Evolutionary conservation across 2,888 invertebrate species (phyloP), one percentile per base, ranked within the genome.

Genomic region (Acrobasis repandana): DNA sequence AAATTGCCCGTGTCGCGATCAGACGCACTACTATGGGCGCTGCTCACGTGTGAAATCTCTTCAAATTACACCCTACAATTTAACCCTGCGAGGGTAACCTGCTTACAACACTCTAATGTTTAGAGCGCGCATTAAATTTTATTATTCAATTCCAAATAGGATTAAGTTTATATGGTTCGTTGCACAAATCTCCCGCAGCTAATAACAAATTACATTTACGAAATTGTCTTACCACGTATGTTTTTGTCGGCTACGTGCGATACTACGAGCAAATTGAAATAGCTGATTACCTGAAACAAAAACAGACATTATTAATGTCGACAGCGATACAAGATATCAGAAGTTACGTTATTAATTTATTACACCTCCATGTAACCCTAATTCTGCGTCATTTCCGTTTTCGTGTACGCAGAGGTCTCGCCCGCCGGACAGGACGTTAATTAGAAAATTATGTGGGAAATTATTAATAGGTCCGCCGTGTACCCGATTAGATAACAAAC

Each of bases 401-500:
- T 77, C 73, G 78, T 79, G 74, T 81, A 79, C 77, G 76, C 79
- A 79, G 70, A 77, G 77, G 71, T 79, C 73, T 73, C 75, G 73
- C 72, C 76, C 77, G 70, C 71, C 73, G 76, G 80, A 83, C 86
- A 85, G 86, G 88, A 88, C 88, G 88, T 85, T 90, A 89, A 89
- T 89, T 89, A 89, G 86, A 88, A 89, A 90, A 89, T 88, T 85
- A 88, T 87, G 88, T 88, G 85, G 84, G 87, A 90, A 90, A 90
- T 89, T 89, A 90, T 90, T 89, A 90, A 90, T 90, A 89, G 88
- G 87, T 84, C 82, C 78, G 80, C 84, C 78, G 85, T 88, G 88
- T 89, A 85, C 73, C 83, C 88, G 90, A 90, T 90, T 90, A 91
- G 90, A 90, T 90, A 90, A 90, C 90, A 90, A 90, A 90, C 88